Evolutionary conservation across 2,113 vertebrate genomes (phyloP), one percentile per base, ranked within the genome.

Genomic region (Limnothrissa miodon): DNA sequence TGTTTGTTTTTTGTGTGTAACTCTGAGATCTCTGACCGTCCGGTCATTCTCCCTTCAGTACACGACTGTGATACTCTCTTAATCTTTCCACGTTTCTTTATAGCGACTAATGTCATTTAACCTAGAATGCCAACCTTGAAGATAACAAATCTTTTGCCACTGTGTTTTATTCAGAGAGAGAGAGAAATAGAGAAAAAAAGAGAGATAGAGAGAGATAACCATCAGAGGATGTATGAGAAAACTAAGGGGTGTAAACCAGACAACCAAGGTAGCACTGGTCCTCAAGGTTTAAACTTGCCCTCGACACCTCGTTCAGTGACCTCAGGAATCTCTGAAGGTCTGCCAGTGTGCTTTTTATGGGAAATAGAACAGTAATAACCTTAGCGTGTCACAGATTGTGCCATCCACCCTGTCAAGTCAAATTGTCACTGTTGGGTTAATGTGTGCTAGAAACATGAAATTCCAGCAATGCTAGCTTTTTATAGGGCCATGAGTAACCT

Each of bases 251-350:
- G 29, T 36, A 33, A 74, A 66, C 25, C 66, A 33, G 25, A 15
- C 33, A 36, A 36, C 25, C 9, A 36, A 17, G 25, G 33, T 33
- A 33, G 66, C 66, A 36, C 66, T 36, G 29, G 66, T 33, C 66
- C 4, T 1, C 66, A 36, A 21, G 33, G 10, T 74, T 74, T 36
- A 13, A 4, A 4, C 33, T 5, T 74, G 66, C 33, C 33, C 33
- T 74, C 11, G 66, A 74, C 66, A 74, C 66, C 66, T 74, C 66
- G 66, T 74, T 74, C 66, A 74, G 29, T 74, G 66, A 74, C 66
- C 66, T 74, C 11, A 74, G 33, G 29, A 74, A 29, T 74, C 10
- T 62, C n/a, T 29, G 5, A 62, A 29, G n/a, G 59, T 62, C 7
- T 74, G 29, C 17, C 66, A 74, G 23, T 56, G 51, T 23, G 29